These are phyloP conservation scores for Iguana delicatissima DNA, from an alignment of 2,797 vertebrate species.

Conservation along the genomic window DNA sequence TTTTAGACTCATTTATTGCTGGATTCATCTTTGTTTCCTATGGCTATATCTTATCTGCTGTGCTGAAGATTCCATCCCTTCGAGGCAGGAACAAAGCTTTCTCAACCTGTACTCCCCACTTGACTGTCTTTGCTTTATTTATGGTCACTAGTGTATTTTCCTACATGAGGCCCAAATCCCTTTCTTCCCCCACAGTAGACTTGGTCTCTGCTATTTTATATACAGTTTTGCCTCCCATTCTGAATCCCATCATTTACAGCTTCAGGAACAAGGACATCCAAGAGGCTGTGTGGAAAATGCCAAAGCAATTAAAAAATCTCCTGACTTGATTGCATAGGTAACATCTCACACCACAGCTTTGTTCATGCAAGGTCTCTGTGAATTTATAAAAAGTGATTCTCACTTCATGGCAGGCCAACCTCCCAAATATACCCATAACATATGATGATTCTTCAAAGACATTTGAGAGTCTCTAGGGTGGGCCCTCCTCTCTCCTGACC, in stretches of 20 bases:
- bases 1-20: background rate
- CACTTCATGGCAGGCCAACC: no score
- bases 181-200: slow-evolving; percentile 40
- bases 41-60: background rate
- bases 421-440: no score
- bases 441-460: background rate
- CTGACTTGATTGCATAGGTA: background rate
- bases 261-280: slow-evolving; percentile 57
- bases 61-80: slow-evolving; percentile 52
- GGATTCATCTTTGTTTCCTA: slow-evolving; percentile 5
- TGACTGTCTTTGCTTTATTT: slow-evolving; percentile 63
- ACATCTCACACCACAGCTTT: no score
- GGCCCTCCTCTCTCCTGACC: no score
- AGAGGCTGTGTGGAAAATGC: slow-evolving; percentile 32
- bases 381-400: no score
- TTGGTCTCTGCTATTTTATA: slow-evolving; percentile 55
- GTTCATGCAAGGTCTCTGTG: background rate
- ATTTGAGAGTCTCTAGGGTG: background rate
- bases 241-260: slow-evolving; percentile 64
- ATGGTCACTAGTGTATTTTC: slow-evolving; percentile 60
- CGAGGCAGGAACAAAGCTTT: slow-evolving; percentile 51
- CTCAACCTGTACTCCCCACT: slow-evolving; percentile 70
- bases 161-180: slow-evolving; percentile 53
- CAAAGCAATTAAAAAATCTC: background rate
- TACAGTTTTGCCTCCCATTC: slow-evolving; percentile 61